These are phyloP conservation scores for Tragelaphus strepsiceros DNA, from an alignment of 2,113 vertebrate species.

Conservation along the genomic window DNA sequence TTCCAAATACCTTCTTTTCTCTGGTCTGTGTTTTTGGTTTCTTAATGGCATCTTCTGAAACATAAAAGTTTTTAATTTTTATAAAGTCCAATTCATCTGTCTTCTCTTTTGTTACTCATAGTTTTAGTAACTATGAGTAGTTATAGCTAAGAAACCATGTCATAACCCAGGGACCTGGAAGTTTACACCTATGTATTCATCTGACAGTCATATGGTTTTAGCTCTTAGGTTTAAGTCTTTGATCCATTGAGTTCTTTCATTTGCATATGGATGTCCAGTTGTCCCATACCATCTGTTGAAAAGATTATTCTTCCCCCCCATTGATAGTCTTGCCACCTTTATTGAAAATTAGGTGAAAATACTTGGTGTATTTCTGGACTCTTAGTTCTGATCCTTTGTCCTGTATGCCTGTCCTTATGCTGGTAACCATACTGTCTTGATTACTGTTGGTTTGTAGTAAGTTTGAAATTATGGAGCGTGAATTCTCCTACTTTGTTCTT, in stretches of 20 bases:
- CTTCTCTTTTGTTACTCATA: background rate
- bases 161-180: background rate
- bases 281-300: background rate
- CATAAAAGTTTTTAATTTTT: background rate
- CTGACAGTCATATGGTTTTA: background rate
- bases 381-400: background rate
- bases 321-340: background rate
- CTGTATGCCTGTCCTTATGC: background rate
- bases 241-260: background rate
- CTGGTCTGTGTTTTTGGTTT: background rate
- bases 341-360: background rate
- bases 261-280: background rate
- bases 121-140: background rate
- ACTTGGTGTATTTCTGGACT: background rate
- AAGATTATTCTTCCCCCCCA: background rate
- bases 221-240: background rate
- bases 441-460: background rate
- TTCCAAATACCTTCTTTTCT: background rate
- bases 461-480: background rate
- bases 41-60: background rate
- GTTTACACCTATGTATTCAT: background rate
- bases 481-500: background rate
- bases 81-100: background rate
- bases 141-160: background rate
- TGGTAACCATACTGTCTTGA: background rate